Evolutionary conservation across 2,888 invertebrate genomes (phyloP), one percentile per base, ranked within the genome.

Genomic region (Ectemnius cavifrons): DNA sequence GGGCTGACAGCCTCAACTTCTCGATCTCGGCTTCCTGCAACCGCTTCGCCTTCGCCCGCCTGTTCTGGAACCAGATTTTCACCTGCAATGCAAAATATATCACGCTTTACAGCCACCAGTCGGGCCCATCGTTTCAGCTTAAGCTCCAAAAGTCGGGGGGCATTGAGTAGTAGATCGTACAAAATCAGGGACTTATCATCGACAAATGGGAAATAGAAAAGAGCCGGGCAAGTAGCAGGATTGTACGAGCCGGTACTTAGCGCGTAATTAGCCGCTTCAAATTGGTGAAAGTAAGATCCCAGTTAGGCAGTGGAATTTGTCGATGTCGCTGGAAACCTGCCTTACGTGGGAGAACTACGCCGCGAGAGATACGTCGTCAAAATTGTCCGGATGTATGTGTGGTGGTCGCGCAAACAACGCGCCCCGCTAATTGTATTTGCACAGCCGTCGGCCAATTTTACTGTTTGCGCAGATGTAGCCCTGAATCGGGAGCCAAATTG

Each of bases 11-110:
- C 85, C 97, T 94, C 67, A 97, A 92, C 90, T 98, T 97, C 91
- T 98, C 98, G 84, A 98, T 94, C 91, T 98, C 98, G 0, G 98
- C 99, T 89, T 99, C 98, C 92, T 98, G 98, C 4, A 99, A 93
- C 23, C 99, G 93, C 93, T 99, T 99, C 88, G 98, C 98, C 92
- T 99, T 99, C 81, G 99, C 99, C 63, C 97, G 93, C 90, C 96
- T 93, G 85, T 95, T 95, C 91, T 94, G 94, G 89, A 94, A 94
- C 94, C 94, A 94, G 84, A 94, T 94, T 90, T 95, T 95, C 78
- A 95, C 95, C 94, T 96, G 94, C 0, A 92, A 89, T 73, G 77
- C 37, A 46, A 56, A 5, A 65, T 37, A 37, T 37, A 27, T 63
- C 56, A 65, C 18, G n/a, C 16, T 52, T 52, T 52, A 52, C 52